Evolutionary conservation across 2,888 invertebrate species (phyloP).

Genomic region (Apocheima hispidaria): DNA sequence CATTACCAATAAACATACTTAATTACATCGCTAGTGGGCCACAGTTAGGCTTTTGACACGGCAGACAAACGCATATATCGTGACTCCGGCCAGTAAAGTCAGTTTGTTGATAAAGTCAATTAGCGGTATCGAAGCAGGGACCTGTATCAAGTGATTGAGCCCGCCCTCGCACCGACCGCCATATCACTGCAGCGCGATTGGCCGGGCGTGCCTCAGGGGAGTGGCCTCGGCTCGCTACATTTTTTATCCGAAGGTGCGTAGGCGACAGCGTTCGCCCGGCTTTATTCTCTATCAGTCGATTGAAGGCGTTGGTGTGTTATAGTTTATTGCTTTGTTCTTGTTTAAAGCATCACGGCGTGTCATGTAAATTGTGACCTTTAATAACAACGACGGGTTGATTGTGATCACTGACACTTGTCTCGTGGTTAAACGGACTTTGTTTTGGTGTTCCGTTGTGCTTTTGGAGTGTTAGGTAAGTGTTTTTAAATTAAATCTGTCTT

Average conservation of each 20-base stretch:
- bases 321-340: constrained; percentile 80
- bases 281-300: constrained; percentile 84
- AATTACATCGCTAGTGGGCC: constrained; percentile 78
- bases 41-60: constrained; percentile 84
- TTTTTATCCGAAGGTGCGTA: constrained; percentile 80
- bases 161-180: constrained; percentile 74
- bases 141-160: constrained; percentile 80
- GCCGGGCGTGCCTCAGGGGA: constrained; percentile 74
- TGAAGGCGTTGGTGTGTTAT: constrained; percentile 83
- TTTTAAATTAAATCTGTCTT: too few relatives aligned
- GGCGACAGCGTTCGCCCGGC: constrained; percentile 70
- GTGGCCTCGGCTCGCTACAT: constrained; percentile 73
- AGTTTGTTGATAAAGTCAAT: constrained; percentile 87
- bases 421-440: constrained; percentile 72
- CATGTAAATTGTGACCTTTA: constrained; percentile 77
- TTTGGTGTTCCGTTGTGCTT: constrained; percentile 60
- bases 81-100: constrained; percentile 84
- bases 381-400: constrained; percentile 61
- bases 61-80: constrained; percentile 84
- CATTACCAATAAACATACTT: constrained; percentile 76
- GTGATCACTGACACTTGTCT: constrained; percentile 64
- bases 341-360: constrained; percentile 68
- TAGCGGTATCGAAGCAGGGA: constrained; percentile 84
- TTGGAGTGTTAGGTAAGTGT: constrained; percentile 60
- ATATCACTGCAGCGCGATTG: constrained; percentile 71